These are phyloP conservation scores for Xyliphius kryptos DNA, from an alignment of 2,113 vertebrate species.

Conservation along the genomic window DNA sequence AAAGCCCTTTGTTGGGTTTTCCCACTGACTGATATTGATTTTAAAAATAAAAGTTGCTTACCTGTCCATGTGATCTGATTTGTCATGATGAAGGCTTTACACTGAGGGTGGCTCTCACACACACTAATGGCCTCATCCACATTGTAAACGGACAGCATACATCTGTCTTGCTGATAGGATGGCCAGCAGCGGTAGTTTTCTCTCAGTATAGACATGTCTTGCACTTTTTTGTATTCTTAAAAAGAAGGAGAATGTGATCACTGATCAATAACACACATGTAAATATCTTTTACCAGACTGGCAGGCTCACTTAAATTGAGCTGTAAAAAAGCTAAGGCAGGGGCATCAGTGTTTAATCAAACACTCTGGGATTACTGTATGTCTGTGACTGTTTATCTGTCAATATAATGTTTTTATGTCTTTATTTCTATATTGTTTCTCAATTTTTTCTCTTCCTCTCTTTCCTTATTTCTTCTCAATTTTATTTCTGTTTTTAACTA, in stretches of 20 bases:
- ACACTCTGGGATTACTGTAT: too few species aligned
- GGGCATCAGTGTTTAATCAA: too few species aligned
- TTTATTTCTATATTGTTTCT: too few species aligned
- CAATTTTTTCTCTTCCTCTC: too few species aligned
- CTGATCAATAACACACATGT: neutral
- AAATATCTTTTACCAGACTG: neutral
- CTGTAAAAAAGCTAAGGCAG: too few species aligned
- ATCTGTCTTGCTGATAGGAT: conserved; percentile 77
- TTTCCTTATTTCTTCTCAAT: too few species aligned
- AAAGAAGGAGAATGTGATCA: neutral
- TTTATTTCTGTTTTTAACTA: too few species aligned
- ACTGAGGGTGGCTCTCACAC: conserved; percentile 78
- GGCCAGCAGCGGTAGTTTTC: conserved; percentile 85
- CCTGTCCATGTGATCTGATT: conserved; percentile 88
- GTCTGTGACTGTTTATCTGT: too few species aligned
- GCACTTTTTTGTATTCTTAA: conserved; percentile 69
- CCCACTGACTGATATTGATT: too few species aligned
- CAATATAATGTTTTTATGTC: too few species aligned
- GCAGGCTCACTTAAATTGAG: too few species aligned
- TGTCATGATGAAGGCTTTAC: conserved; percentile 75
- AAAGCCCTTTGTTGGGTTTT: neutral
- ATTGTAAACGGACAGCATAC: conserved; percentile 75
- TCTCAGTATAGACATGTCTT: conserved; percentile 60
- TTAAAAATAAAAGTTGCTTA: conserved; percentile 36
- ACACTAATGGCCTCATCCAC: conserved; percentile 69